Base-by-base conservation (phyloP, 2,113 vertebrate species). In the Pteronura brasiliensis region DNA sequence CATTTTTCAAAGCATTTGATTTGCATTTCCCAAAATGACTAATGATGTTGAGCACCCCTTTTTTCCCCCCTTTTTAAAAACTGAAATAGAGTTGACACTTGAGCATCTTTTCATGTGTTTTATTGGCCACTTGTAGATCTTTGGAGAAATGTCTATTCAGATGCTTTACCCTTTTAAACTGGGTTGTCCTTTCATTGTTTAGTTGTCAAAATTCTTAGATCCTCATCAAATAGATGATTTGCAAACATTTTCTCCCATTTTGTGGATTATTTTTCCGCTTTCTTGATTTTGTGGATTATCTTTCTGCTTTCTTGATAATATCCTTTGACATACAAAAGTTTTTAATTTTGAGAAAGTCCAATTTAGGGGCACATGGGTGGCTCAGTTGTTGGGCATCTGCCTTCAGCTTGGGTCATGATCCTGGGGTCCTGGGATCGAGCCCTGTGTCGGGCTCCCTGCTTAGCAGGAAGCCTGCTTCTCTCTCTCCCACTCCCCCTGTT, bases 221-320 rank as follows among this genome's bases (percentile, higher is more conserved):
- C 4, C 25, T 93, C 69, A 83, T 9, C n/a, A 95, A 47, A 61
- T 21, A 93, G 0, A 44, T 47, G 10, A 92, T 59, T 39, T 90
- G 67, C 47, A 95, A 89, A 89, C 93, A 93, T 77, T 81, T 36
- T 93, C 49, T 59, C 39, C 92, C 79, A 79, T 76, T 80, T 55
- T 94, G 25, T 55, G 44, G 13, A 23, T 49, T 93, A 69, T 72
- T 36, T 84, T 93, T 88, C 85, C 29, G 86, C 20, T 91, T 94
- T 88, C 74, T 79, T 83, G 61, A 52, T 74, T 80, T 55, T 94
- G 25, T 55, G 44, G 13, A 23, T 49, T 93, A 69, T 72, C 44
- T 84, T 93, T 88, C 85, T 25, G 86, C 20, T 91, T 94, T 88
- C 74, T 79, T 83, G 61, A 52, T 74, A 88, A 87, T 84, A 21